Conservation (phyloP, 2,888 invertebrate genomes). For the Aradus depressus region DNA sequence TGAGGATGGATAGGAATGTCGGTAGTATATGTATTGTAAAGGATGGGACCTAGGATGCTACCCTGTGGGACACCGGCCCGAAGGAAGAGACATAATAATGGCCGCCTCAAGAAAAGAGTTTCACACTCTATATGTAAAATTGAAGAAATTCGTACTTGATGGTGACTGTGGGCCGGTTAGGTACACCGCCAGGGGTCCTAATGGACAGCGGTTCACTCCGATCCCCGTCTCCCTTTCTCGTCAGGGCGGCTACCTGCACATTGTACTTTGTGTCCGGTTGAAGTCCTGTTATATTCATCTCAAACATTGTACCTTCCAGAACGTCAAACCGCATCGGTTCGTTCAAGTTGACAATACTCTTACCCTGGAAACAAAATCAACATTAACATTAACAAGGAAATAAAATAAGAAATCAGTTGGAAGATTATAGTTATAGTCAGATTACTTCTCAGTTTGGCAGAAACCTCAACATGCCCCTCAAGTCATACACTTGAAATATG, state of each 20-base stretch:
- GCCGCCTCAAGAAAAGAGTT: no score
- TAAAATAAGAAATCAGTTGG: neutral
- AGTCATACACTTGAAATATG: no score
- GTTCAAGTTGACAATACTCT: constrained; percentile 70
- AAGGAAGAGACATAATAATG: no score
- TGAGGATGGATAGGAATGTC: no score
- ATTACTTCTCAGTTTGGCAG: no score
- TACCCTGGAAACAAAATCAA: constrained; percentile 43
- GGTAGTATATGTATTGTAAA: no score
- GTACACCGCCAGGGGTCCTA: constrained; percentile 88
- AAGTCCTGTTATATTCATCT: constrained; percentile 74
- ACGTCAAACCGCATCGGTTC: constrained; percentile 81
- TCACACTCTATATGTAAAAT: neutral
- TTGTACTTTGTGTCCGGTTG: constrained; percentile 93
- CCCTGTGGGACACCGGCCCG: no score
- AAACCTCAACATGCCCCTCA: no score
- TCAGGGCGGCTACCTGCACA: constrained; percentile 89
- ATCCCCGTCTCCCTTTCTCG: constrained; percentile 93
- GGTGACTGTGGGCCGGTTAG: constrained; percentile 68
- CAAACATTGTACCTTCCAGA: constrained; percentile 61
- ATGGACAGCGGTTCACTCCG: constrained; percentile 74
- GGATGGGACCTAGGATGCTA: no score
- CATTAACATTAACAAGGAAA: neutral
- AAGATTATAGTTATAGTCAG: neutral
- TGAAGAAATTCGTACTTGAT: constrained; percentile 48